These are phyloP conservation scores for Coracopsis vasa DNA, from an alignment of 2,113 vertebrate genomes.

Conservation along the genomic window DNA sequence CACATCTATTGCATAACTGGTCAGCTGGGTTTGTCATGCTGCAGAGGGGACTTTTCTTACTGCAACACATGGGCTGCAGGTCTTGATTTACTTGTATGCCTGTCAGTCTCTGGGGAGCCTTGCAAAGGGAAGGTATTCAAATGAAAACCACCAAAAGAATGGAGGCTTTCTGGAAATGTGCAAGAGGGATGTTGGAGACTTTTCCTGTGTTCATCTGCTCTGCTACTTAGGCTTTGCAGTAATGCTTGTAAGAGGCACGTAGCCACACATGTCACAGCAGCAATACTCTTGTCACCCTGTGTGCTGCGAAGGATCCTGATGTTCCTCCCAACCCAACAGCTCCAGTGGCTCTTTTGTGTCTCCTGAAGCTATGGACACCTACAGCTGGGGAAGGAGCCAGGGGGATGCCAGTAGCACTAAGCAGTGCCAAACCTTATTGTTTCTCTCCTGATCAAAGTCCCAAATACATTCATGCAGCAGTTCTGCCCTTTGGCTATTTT, in stretches of 20 bases:
- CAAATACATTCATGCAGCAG: background rate
- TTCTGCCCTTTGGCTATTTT: background rate
- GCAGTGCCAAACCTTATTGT: background rate
- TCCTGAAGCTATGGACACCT: background rate
- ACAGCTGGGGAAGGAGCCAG: background rate
- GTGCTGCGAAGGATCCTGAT: background rate
- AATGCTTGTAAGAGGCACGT: accelerated
- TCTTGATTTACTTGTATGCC: background rate
- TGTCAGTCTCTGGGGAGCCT: background rate
- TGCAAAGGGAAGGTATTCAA: background rate
- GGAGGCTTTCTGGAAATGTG: background rate
- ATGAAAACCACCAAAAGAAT: background rate
- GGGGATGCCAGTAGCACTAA: background rate
- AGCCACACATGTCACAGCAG: accelerated
- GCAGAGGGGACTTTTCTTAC: background rate
- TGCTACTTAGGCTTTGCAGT: background rate
- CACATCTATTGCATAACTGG: background rate
- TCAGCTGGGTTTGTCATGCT: background rate
- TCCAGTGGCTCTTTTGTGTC: background rate
- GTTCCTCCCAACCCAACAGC: background rate
- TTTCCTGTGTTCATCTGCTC: background rate
- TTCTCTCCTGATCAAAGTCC: background rate
- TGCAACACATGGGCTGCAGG: background rate
- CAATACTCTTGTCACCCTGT: background rate
- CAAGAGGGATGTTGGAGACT: background rate